These are phyloP conservation scores for Carapus acus DNA, from an alignment of 2,797 vertebrate species.

Conservation along the genomic window DNA sequence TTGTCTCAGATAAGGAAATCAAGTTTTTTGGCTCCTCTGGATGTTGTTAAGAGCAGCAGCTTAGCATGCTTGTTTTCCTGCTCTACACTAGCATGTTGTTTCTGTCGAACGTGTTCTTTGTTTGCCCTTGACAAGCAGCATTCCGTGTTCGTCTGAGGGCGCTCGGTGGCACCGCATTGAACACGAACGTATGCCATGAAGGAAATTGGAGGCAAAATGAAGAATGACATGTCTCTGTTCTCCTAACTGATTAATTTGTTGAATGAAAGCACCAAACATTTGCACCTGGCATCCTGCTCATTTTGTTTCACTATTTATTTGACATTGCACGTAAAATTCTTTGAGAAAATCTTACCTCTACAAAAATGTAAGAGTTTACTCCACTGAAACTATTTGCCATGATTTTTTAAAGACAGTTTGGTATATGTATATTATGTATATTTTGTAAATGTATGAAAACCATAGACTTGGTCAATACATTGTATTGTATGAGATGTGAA, in stretches of 20 bases:
- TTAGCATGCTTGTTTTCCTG: slow-evolving; percentile 11
- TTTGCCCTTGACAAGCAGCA: slow-evolving; percentile 54
- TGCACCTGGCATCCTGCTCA: background rate
- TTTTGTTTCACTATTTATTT: background rate
- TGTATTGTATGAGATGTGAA: no score
- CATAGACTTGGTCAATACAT: no score
- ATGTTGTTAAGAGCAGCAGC: slow-evolving; percentile 5
- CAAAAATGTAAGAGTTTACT: no score
- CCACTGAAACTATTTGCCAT: no score
- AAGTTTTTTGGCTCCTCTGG: slow-evolving; percentile 14
- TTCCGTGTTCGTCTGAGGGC: slow-evolving; percentile 34
- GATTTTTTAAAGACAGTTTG: no score
- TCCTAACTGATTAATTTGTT: background rate
- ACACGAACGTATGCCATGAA: slow-evolving; percentile 4
- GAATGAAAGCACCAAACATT: background rate
- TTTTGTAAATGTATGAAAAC: no score
- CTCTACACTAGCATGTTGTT: slow-evolving; percentile 20
- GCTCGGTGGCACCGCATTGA: slow-evolving; percentile 4
- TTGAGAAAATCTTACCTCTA: background rate
- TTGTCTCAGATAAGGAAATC: slow-evolving; percentile 3
- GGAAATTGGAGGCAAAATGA: slow-evolving; percentile 8
- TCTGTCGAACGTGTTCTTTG: slow-evolving; percentile 35
- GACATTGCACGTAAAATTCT: background rate
- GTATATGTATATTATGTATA: no score
- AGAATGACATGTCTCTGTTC: slow-evolving; percentile 1